phyloP scores from a whole-genome alignment of 1,140 invertebrate genomes.

The Bicyclus anynana region DNA sequence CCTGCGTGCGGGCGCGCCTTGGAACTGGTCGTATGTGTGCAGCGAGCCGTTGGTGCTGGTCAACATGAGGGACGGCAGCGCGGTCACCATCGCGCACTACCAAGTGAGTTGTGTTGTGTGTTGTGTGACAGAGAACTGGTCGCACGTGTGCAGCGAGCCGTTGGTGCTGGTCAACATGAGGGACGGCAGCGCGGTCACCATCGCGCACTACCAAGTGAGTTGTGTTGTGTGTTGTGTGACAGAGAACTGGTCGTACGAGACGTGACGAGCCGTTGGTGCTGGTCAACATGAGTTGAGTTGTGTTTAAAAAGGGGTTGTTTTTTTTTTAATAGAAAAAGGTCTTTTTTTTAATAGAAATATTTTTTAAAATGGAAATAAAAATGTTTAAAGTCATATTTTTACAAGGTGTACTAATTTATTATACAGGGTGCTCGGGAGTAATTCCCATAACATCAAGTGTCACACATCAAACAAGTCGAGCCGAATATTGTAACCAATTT shows the following conservation, averaged over 20 bases:
- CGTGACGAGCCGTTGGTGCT: slow-evolving; percentile 22
- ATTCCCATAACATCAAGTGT: too few species aligned
- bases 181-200: slow-evolving; percentile 46
- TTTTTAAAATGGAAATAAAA: too few species aligned
- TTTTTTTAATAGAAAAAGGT: too few species aligned
- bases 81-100: slow-evolving; percentile 45
- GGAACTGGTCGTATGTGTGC: slow-evolving; percentile 44
- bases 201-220: slow-evolving; percentile 47
- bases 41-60: slow-evolving; percentile 45
- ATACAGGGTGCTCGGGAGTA: too few species aligned
- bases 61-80: slow-evolving; percentile 46
- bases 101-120: slow-evolving; percentile 30
- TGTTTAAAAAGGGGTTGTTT: too few species aligned
- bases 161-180: slow-evolving; percentile 35
- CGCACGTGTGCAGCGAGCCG: slow-evolving; percentile 29
- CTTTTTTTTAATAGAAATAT: too few species aligned
- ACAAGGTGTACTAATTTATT: too few species aligned
- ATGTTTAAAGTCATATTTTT: too few species aligned
- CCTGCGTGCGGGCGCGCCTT: slow-evolving; percentile 35
- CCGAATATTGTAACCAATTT: too few species aligned
- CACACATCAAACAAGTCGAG: too few species aligned
- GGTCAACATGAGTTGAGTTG: slow-evolving; percentile 41
- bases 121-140: slow-evolving; percentile 4
- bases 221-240: not conserved
- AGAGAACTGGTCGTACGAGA: slow-evolving; percentile 27